phyloP scores from a whole-genome alignment of 1,140 invertebrate genomes.

The Diachasmimorpha longicaudata region DNA sequence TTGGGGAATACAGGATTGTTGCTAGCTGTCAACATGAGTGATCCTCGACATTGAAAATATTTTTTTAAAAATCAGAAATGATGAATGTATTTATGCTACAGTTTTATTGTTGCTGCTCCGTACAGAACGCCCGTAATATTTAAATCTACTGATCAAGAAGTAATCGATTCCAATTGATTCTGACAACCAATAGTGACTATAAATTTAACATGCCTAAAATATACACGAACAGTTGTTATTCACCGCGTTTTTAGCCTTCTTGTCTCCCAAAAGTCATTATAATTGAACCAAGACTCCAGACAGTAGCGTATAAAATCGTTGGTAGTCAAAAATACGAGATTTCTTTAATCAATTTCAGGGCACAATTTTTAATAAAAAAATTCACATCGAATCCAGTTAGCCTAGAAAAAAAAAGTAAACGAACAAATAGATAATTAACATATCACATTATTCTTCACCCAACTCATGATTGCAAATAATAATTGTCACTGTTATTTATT shows the following conservation, averaged over 20 bases:
- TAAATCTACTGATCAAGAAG: constrained; percentile 54
- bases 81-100: constrained; percentile 23
- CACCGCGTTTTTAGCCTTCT: not conserved
- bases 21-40: not conserved
- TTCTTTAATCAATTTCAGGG: constrained; percentile 31
- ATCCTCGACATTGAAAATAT: not conserved
- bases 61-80: not conserved
- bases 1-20: not conserved
- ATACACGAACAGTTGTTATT: constrained; percentile 44
- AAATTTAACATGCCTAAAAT: constrained; percentile 61
- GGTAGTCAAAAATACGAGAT: constrained; percentile 44
- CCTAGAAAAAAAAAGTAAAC: too few species aligned
- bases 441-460: too few species aligned
- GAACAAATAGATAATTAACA: too few species aligned
- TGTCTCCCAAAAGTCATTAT: not conserved
- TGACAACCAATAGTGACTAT: constrained; percentile 54
- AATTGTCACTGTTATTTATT: too few species aligned
- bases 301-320: constrained; percentile 37
- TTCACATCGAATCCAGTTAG: too few species aligned
- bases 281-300: constrained; percentile 49
- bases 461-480: too few species aligned
- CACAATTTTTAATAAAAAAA: too few species aligned
- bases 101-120: constrained; percentile 55
- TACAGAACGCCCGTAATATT: constrained; percentile 56
- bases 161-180: constrained; percentile 50